Evolutionary conservation across 2,113 vertebrate species (phyloP).

Genomic region (Macroglossus sobrinus): DNA sequence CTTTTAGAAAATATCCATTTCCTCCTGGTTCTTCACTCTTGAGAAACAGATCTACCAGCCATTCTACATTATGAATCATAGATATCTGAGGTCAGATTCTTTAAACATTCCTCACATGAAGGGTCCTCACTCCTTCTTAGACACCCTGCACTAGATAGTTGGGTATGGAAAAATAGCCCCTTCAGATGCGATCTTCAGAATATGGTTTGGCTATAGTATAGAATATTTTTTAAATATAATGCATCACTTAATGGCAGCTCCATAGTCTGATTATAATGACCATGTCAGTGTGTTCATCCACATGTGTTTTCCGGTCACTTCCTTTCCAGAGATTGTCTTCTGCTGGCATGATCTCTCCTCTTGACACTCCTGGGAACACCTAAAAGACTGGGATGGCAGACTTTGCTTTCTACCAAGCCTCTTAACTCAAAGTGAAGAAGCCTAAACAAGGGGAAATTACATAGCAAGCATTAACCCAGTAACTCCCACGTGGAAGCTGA

Average conservation of each 20-base stretch:
- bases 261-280: not conserved
- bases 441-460: not conserved
- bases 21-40: not conserved
- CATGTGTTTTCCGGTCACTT: not conserved
- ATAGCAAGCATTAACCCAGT: too few relatives aligned
- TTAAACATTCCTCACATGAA: not conserved
- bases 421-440: not conserved
- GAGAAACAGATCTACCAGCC: not conserved
- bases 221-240: not conserved
- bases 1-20: not conserved
- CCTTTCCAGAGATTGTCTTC: not conserved
- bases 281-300: not conserved
- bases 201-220: not conserved
- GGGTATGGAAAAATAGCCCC: not conserved
- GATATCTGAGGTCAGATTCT: not conserved
- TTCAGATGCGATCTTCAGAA: not conserved
- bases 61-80: not conserved
- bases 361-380: not conserved
- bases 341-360: not conserved
- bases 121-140: not conserved
- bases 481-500: not conserved
- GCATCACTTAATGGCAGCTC: not conserved
- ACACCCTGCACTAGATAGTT: rapidly evolving
- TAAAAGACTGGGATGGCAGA: not conserved
- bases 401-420: not conserved